Percentiles rank a stretch among this genome's conserved stretches.
Evolutionary conservation across 2,797 vertebrate species (phyloP).

Genomic region (Tinamus major): DNA sequence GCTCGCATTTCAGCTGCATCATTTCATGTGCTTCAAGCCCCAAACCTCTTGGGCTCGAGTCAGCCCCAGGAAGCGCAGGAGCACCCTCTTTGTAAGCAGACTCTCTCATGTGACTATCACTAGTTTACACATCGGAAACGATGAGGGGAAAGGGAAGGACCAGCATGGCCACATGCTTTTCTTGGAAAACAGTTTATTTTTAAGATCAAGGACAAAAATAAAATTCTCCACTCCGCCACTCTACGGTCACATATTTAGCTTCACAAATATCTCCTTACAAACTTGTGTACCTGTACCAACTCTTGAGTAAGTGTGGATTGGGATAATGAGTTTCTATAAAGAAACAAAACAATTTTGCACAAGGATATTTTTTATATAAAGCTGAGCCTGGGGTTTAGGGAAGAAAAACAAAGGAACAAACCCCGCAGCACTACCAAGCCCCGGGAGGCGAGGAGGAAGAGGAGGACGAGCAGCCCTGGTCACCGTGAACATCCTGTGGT

Average conservation of each 20-base stretch:
- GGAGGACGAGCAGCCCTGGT: not conserved
- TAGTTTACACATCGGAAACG: not conserved
- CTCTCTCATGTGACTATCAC: not conserved
- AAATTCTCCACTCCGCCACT: not conserved
- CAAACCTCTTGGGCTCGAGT: not conserved
- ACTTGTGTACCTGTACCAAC: not conserved
- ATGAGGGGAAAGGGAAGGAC: not conserved
- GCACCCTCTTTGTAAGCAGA: not conserved
- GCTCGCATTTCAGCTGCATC: conserved; percentile 38
- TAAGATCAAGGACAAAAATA: not conserved
- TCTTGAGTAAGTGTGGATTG: not conserved
- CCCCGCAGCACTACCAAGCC: not conserved
- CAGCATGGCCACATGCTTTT: not conserved
- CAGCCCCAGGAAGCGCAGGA: not conserved
- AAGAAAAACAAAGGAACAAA: too few species aligned
- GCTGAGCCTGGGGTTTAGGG: too few species aligned
- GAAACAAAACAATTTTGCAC: not conserved
- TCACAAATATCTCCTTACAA: not conserved
- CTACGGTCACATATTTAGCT: not conserved
- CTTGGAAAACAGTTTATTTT: not conserved
- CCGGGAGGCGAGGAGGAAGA: not conserved
- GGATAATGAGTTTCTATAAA: not conserved
- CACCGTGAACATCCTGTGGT: not conserved
- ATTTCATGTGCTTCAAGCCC: conserved; percentile 12
- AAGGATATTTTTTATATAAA: not conserved